Conservation (phyloP, 2,888 invertebrate species). For the Xestia ashworthii region DNA sequence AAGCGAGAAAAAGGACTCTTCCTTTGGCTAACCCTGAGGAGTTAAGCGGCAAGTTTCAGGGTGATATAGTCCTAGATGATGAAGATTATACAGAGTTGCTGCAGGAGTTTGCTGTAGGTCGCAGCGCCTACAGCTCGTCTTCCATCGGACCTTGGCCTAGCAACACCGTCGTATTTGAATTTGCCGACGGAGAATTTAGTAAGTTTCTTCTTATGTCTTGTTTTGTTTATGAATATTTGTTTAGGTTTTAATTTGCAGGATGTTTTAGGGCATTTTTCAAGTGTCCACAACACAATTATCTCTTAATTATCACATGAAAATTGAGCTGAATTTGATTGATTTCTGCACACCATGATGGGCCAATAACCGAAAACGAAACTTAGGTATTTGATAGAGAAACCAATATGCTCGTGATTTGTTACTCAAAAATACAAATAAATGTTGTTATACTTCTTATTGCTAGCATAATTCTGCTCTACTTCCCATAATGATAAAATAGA, state of each 20-base stretch:
- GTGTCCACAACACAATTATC: not conserved
- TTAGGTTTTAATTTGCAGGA: not conserved
- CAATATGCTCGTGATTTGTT: not conserved
- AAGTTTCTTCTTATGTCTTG: conserved; percentile 53
- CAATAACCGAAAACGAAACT: not conserved
- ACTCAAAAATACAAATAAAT: not conserved
- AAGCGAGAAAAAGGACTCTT: conserved; percentile 32
- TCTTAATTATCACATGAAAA: not conserved
- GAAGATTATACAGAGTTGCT: conserved; percentile 80
- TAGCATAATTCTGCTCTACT: not conserved
- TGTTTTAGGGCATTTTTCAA: not conserved
- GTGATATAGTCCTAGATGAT: conserved; percentile 85
- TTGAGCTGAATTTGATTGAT: not conserved
- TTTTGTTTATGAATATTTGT: not conserved
- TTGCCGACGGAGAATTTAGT: conserved; percentile 83
- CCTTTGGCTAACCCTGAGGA: conserved; percentile 80
- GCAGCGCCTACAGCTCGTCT: conserved; percentile 82
- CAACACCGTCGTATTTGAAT: conserved; percentile 82
- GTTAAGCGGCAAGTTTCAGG: conserved; percentile 83
- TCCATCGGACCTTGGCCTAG: conserved; percentile 82
- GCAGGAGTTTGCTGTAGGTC: conserved; percentile 77
- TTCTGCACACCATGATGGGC: not conserved
- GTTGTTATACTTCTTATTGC: not conserved
- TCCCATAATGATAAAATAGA: not conserved
- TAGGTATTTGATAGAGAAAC: not conserved